These are phyloP conservation scores for Pachypanchax playfairii DNA, from an alignment of 2,113 vertebrate species.

Conservation along the genomic window DNA sequence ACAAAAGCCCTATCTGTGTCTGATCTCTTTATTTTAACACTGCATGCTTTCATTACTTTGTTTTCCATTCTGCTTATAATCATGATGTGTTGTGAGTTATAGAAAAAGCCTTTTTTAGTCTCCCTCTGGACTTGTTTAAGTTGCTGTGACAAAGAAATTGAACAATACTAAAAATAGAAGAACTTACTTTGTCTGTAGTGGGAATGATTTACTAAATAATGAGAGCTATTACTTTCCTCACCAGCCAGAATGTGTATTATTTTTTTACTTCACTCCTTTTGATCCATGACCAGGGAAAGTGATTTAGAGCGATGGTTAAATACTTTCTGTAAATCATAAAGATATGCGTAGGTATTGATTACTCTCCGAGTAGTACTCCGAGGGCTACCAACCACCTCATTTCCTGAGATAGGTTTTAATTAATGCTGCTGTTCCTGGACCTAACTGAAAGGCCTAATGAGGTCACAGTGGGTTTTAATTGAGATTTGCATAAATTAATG, in stretches of 20 bases:
- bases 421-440: conserved; percentile 57
- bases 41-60: conserved; percentile 5
- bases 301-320: conserved; percentile 72
- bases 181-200: conserved; percentile 57
- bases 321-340: conserved; percentile 75
- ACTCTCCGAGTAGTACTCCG: conserved; percentile 44
- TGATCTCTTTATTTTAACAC: conserved; percentile 20
- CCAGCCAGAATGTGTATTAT: conserved; percentile 46
- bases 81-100: conserved; percentile 14
- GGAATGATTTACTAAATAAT: conserved; percentile 47
- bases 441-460: conserved; percentile 64
- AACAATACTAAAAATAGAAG: conserved; percentile 43
- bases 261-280: conserved; percentile 29
- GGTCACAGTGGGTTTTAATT: conserved; percentile 70
- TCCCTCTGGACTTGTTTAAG: conserved; percentile 21
- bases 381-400: conserved; percentile 56
- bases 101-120: conserved; percentile 19
- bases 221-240: conserved; percentile 51
- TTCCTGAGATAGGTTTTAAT: conserved; percentile 71
- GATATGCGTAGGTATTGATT: conserved; percentile 75
- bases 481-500: conserved; percentile 76
- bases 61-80: conserved; percentile 29
- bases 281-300: conserved; percentile 51
- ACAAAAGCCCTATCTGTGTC: conserved; percentile 28
- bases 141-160: conserved; percentile 49